These are phyloP conservation scores for Agrochola circellaris DNA, from an alignment of 2,888 invertebrate genomes.

Conservation along the genomic window DNA sequence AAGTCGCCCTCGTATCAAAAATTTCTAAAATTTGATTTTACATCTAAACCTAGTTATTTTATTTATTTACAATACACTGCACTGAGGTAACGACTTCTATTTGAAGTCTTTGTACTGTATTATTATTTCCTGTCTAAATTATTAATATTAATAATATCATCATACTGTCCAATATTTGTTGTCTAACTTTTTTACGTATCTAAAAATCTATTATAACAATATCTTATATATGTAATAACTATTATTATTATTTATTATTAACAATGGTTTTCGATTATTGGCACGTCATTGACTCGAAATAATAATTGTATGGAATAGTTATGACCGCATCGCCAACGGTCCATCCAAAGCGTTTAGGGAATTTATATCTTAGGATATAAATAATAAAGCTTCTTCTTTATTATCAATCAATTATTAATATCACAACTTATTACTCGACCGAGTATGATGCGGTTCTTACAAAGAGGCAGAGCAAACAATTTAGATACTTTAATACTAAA, in stretches of 20 bases:
- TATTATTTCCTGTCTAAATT: conserved; percentile 75
- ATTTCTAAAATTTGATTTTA: conserved; percentile 75
- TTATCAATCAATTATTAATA: conserved; percentile 38
- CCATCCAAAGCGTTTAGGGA: conserved; percentile 77
- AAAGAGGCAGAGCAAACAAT: conserved; percentile 24
- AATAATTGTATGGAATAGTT: conserved; percentile 74
- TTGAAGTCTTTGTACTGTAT: conserved; percentile 70
- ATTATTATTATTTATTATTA: conserved; percentile 77
- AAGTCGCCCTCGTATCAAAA: conserved; percentile 82
- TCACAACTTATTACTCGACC: conserved; percentile 54
- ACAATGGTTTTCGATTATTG: conserved; percentile 86
- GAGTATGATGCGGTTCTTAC: conserved; percentile 36
- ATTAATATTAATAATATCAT: conserved; percentile 75
- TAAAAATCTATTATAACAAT: conserved; percentile 75
- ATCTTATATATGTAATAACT: conserved; percentile 89
- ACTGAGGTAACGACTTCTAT: conserved; percentile 82
- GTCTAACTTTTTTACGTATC: conserved; percentile 76
- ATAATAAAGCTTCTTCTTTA: conserved; percentile 79
- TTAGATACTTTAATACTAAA: conserved; percentile 38
- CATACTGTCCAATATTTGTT: conserved; percentile 75
- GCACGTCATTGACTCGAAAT: conserved; percentile 85
- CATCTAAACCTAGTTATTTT: conserved; percentile 74
- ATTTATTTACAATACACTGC: conserved; percentile 88
- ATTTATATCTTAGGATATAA: conserved; percentile 87
- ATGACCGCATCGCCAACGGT: conserved; percentile 49